phyloP scores from a whole-genome alignment of 2,888 invertebrate genomes.

The Diogma glabrata region DNA sequence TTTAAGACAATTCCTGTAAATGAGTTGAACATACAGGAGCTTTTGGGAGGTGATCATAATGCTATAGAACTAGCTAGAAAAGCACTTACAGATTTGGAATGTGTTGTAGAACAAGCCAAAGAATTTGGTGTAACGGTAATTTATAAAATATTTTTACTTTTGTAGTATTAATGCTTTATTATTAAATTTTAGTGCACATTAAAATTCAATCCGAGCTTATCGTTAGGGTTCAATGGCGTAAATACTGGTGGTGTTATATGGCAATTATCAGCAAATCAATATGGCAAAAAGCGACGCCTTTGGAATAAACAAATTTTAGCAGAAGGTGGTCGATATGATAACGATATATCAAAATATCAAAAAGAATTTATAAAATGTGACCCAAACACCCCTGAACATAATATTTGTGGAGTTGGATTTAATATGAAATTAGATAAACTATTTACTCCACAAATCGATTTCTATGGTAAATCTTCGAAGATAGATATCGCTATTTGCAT shows the following conservation, averaged over 20 bases:
- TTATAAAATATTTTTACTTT: too few relatives aligned
- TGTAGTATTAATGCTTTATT: too few relatives aligned
- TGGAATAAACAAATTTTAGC: constrained; percentile 46
- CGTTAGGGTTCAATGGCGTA: constrained; percentile 40
- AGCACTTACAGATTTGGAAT: constrained; percentile 56
- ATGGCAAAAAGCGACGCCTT: too few relatives aligned
- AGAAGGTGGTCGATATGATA: constrained; percentile 77
- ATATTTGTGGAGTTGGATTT: constrained; percentile 52
- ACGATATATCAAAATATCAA: constrained; percentile 54
- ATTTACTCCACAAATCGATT: too few relatives aligned
- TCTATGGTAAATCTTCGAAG: too few relatives aligned
- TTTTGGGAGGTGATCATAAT: constrained; percentile 50
- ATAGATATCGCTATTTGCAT: constrained; percentile 46
- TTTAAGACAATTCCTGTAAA: too few relatives aligned
- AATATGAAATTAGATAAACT: constrained; percentile 68
- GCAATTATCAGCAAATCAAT: constrained; percentile 32
- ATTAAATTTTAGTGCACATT: constrained; percentile 47
- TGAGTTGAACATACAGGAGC: constrained; percentile 32
- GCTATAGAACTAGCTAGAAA: constrained; percentile 48
- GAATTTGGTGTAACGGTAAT: constrained; percentile 57
- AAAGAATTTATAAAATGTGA: too few relatives aligned
- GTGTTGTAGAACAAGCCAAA: constrained; percentile 50
- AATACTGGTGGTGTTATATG: constrained; percentile 40
- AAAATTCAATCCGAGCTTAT: constrained; percentile 28
- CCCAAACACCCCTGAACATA: constrained; percentile 33